These are phyloP conservation scores for Pristionchus japonicus DNA, from an alignment of 2,888 invertebrate species.

Conservation along the genomic window DNA sequence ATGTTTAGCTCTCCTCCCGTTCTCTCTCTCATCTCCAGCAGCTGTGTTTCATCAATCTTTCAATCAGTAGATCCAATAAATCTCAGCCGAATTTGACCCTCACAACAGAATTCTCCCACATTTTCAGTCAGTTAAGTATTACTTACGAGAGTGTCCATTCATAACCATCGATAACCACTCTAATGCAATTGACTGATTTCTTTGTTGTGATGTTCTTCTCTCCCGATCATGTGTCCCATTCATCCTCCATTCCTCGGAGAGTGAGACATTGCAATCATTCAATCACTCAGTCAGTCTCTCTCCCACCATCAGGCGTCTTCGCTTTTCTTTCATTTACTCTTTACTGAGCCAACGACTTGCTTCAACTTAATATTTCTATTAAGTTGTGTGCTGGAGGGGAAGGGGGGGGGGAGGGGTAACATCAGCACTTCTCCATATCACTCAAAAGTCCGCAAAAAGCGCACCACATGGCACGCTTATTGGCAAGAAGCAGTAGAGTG, in stretches of 20 bases:
- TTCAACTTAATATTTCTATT: too few species aligned
- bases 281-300: background rate
- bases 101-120: too few species aligned
- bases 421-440: background rate
- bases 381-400: too few species aligned
- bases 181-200: background rate
- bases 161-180: background rate
- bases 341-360: background rate
- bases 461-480: slow-evolving; percentile 21
- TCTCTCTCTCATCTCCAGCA: background rate
- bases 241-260: background rate
- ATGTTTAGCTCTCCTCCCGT: background rate
- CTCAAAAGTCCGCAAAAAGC: slow-evolving; percentile 19
- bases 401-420: too few species aligned
- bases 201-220: slow-evolving; percentile 36
- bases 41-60: background rate
- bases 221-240: background rate
- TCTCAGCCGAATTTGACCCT: background rate
- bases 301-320: background rate
- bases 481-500: background rate
- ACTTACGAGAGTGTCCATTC: too few species aligned
- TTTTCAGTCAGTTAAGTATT: too few species aligned
- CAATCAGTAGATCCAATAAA: background rate
- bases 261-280: slow-evolving; percentile 12
- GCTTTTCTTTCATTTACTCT: background rate